Percentiles rank a stretch among this genome's conserved stretches.
These are phyloP conservation scores for Falco novaeseelandiae DNA, from an alignment of 2,797 vertebrate species.

Conservation along the genomic window DNA sequence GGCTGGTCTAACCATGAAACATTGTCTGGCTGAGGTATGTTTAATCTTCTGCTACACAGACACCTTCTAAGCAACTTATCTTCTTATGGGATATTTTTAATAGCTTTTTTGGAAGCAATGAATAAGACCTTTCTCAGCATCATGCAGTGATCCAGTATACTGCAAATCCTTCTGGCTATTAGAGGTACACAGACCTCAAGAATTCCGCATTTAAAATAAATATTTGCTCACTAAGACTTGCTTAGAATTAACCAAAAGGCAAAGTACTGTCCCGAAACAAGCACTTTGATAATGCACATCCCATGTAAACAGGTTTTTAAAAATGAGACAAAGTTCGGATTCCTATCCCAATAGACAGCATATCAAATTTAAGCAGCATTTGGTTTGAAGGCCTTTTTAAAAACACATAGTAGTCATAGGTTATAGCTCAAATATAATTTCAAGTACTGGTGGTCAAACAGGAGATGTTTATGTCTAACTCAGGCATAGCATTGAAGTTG, in stretches of 20 bases:
- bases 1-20: constrained; percentile 32
- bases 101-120: constrained; percentile 50
- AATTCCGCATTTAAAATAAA: neutral
- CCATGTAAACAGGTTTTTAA: neutral
- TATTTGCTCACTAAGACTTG: constrained; percentile 10
- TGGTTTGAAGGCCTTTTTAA: neutral
- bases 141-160: constrained; percentile 1
- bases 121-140: constrained; percentile 32
- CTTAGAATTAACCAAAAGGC: neutral
- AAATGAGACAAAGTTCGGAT: neutral
- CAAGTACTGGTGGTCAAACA: neutral
- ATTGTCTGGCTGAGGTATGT: constrained; percentile 3
- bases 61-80: constrained; percentile 56
- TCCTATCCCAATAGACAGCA: neutral
- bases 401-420: neutral
- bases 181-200: constrained; percentile 1
- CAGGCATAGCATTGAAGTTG: neutral
- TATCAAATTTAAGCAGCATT: neutral
- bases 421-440: neutral
- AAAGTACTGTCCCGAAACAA: neutral
- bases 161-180: neutral
- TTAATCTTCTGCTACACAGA: constrained; percentile 48
- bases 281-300: neutral
- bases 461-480: neutral
- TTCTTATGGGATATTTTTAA: constrained; percentile 58